Percentiles rank a stretch among this genome's conserved stretches.
Conservation (phyloP, 2,113 vertebrate species). For the Zosterops hypoxanthus region DNA sequence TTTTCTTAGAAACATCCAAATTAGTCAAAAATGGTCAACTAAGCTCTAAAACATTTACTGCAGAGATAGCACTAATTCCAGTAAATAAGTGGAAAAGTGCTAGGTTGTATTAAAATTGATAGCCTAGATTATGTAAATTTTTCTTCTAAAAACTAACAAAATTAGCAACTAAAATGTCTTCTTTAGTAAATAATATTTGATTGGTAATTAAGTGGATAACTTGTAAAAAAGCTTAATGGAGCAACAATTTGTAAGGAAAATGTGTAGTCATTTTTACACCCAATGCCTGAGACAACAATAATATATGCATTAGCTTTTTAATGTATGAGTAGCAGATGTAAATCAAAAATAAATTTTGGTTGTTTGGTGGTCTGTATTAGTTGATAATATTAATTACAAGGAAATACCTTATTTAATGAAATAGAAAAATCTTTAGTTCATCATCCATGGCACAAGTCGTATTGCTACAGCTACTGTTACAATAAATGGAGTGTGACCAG, state of each 20-base stretch:
- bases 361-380: neutral
- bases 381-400: neutral
- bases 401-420: neutral
- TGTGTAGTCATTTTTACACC: neutral
- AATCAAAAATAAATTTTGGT: neutral
- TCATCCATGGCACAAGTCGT: neutral
- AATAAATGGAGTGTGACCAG: neutral
- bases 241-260: neutral
- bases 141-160: neutral
- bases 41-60: neutral
- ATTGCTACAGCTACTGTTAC: neutral
- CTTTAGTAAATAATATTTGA: neutral
- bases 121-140: neutral
- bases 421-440: neutral
- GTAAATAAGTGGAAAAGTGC: neutral
- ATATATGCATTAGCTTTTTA: neutral
- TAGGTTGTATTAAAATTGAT: neutral
- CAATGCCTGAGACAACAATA: neutral
- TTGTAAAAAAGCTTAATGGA: neutral
- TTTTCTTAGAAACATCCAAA: neutral
- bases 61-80: neutral
- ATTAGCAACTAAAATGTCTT: neutral
- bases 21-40: neutral
- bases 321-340: neutral
- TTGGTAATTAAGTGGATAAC: neutral